phyloP scores from a whole-genome alignment of 2,113 vertebrate species.

The Phyllopteryx taeniolatus region DNA sequence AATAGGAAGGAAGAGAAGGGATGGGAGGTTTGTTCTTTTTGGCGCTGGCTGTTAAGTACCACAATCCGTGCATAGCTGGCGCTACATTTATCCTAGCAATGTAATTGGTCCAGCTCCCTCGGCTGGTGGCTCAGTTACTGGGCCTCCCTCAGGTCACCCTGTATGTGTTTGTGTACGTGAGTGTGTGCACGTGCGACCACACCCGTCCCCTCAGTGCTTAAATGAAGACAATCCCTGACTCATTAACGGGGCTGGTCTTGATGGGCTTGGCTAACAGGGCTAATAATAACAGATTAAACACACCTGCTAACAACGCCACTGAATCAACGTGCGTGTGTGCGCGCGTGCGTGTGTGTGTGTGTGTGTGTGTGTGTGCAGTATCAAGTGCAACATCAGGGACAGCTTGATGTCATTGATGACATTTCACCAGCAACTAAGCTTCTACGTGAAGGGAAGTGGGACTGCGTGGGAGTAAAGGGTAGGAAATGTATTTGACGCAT shows the following conservation, averaged over 20 bases:
- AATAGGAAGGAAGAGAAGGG: slow-evolving; percentile 51
- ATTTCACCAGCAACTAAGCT: slow-evolving; percentile 89
- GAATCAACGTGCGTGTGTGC: slow-evolving; percentile 32
- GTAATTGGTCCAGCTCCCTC: slow-evolving; percentile 83
- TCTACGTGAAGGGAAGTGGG: slow-evolving; percentile 64
- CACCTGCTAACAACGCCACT: slow-evolving; percentile 76
- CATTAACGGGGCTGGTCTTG: slow-evolving; percentile 37
- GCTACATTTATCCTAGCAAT: slow-evolving; percentile 79
- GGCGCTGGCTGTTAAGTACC: slow-evolving; percentile 77
- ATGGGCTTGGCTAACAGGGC: slow-evolving; percentile 43
- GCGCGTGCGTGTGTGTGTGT: slow-evolving; percentile 28
- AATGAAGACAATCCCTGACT: slow-evolving; percentile 74
- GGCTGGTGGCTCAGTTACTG: slow-evolving; percentile 76
- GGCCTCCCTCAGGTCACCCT: slow-evolving; percentile 70
- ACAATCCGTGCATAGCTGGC: slow-evolving; percentile 75
- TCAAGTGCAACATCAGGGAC: slow-evolving; percentile 67
- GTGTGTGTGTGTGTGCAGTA: neutral
- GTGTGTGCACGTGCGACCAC: slow-evolving; percentile 23
- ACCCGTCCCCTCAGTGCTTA: slow-evolving; percentile 52
- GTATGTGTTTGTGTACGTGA: slow-evolving; percentile 15
- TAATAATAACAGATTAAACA: slow-evolving; percentile 73
- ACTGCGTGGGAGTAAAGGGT: slow-evolving; percentile 8
- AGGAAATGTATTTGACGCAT: neutral
- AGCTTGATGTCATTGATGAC: slow-evolving; percentile 46
- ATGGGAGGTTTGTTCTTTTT: slow-evolving; percentile 69